Evolutionary conservation across 1,140 invertebrate genomes (phyloP), one percentile per base, ranked within the genome.

Genomic region (Grapholita molesta): DNA sequence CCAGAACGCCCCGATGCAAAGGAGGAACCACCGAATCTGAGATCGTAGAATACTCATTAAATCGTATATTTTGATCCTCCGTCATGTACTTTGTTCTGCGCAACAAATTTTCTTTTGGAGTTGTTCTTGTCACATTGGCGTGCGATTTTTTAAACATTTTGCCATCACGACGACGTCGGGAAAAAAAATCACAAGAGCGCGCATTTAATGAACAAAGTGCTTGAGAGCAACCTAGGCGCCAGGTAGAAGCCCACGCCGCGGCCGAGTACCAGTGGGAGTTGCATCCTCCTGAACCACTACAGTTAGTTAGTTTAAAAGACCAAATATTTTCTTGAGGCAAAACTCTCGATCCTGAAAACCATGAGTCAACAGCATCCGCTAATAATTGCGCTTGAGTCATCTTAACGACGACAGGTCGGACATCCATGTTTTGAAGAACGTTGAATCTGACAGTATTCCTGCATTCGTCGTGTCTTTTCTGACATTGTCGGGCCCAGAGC

Each of bases 401-500:
- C 12, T 83, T 80, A 3, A 83, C 72, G 4, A 80, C 71, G 2
- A 89, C 75, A 7, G 85, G 85, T 5, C 89, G 77, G 1, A 90
- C 87, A 55, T 91, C 89, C 81, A 89, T 88, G 66, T 91, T 91
- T 67, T 91, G 89, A 52, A 90, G 69, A 21, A 86, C 88, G 64
- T 88, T 89, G 73, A 87, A 91, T 24, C 88, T 70, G 32, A 90
- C 74, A 4, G 87, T 91, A 69, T 90, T 90, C 64, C 89, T 80
- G 64, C 89, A 91, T 67, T 91, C 88, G 33, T 91, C 89, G 35
- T 91, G 87, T 48, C 85, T 70, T 66, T 89, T 88, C 64, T 89
- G 89, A 72, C 89, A 91, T 70, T 91, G 89, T 1, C 86, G 74
- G 0, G 88, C 88, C 89, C 89, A 91, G 7, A 82, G 72, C 11